phyloP scores from a whole-genome alignment of 2,888 invertebrate species.

The Sympetrum striolatum region DNA sequence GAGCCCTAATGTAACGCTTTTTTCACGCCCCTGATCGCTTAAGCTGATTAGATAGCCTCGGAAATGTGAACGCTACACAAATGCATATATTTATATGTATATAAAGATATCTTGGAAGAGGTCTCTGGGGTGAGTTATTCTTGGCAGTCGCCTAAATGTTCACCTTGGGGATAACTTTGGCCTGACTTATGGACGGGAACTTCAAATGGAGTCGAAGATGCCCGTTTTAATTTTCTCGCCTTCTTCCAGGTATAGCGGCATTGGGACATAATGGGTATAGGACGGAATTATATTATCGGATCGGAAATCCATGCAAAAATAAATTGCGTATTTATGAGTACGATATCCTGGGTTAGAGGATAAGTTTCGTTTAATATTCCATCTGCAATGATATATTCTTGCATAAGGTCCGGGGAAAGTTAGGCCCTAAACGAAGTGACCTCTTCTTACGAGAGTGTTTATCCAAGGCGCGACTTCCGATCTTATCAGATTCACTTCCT shows the following conservation, averaged over 20 bases:
- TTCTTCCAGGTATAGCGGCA: not conserved
- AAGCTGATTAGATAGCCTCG: conserved; percentile 3
- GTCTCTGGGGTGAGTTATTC: not conserved
- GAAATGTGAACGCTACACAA: not conserved
- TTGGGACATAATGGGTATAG: not conserved
- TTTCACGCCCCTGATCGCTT: not conserved
- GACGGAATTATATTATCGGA: not conserved
- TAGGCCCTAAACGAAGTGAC: too few relatives aligned
- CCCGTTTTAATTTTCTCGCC: not conserved
- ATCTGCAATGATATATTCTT: not conserved
- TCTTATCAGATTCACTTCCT: too few relatives aligned
- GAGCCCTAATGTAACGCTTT: not conserved
- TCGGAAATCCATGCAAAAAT: not conserved
- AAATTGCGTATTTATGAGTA: not conserved
- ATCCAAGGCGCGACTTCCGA: too few relatives aligned
- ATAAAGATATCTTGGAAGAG: not conserved
- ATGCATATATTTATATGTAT: not conserved
- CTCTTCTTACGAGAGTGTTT: too few relatives aligned
- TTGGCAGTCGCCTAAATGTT: not conserved
- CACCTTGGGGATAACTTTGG: not conserved
- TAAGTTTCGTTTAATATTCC: not conserved
- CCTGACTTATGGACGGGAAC: not conserved
- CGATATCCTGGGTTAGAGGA: not conserved
- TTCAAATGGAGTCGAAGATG: not conserved
- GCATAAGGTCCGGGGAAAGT: not conserved